Percentiles rank a stretch among this genome's conserved stretches.
Conservation (phyloP, 2,113 vertebrate genomes). For the Podarcis muralis region DNA sequence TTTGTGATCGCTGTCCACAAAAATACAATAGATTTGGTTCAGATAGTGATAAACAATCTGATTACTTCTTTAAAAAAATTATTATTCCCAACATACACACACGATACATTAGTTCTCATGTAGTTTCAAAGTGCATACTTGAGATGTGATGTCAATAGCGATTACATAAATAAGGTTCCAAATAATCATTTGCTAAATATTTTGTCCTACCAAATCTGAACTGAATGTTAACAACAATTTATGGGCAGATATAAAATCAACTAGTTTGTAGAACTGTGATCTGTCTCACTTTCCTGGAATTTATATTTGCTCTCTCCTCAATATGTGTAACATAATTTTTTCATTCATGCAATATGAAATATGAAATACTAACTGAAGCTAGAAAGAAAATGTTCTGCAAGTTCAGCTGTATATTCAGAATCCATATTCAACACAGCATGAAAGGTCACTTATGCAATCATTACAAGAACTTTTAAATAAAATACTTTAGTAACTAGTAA, state of each 20-base stretch:
- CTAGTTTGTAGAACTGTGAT: background rate
- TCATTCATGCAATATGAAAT: background rate
- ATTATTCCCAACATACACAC: background rate
- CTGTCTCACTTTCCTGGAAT: background rate
- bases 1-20: background rate
- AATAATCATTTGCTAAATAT: background rate
- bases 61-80: background rate
- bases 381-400: conserved; percentile 13
- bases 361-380: background rate
- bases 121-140: background rate
- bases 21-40: background rate
- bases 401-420: background rate
- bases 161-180: background rate
- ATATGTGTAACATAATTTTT: background rate
- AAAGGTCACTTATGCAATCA: conserved; percentile 3
- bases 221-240: conserved; percentile 8
- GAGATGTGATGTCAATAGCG: background rate
- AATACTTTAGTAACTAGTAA: background rate
- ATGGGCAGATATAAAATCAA: background rate
- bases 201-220: conserved; percentile 15
- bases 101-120: background rate
- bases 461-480: conserved; percentile 3
- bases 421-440: conserved; percentile 7
- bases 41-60: background rate
- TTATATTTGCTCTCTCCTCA: background rate